Base-by-base conservation (phyloP, 1,140 invertebrate genomes). In the Yoshiicerus persimilis region DNA sequence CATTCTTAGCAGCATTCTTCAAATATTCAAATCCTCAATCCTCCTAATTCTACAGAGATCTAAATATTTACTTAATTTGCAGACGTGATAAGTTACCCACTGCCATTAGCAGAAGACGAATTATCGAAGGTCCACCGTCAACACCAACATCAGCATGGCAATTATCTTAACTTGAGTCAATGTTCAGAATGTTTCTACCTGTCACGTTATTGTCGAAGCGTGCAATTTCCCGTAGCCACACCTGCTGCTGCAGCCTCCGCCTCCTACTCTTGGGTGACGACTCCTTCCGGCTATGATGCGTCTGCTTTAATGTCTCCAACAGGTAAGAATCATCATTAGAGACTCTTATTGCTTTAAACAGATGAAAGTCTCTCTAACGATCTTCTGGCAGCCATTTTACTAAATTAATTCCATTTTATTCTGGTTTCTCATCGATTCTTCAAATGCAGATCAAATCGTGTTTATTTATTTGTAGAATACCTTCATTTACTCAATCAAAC, bases 101-200 rank as follows among this genome's bases (percentile, higher is more conserved):
- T 80, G 75, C 32, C 84, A 64, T 23, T 23, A 86, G 16, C 84
- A 32, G 84, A 86, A 66, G 84, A 86, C 13, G 47, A 86, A 11
- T 27, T 32, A 8, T 32, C 84, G 34, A 86, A 30, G 38, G 70
- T 41, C 56, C 88, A 86, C 88, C 89, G 88, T 77, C 88, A 87
- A 56, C 64, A 84, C 13, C 38, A 66, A 38, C 90, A 89, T 38
- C 90, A 90, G 84, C 85, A 88, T 27, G 34, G 39, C 83, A 88
- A 88, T 66, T 86, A 90, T 86, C 89, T 87, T 8, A 47, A 77
- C 34, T 32, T 75, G 86, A 88, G 85, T 70, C 90, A 90, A 75
- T 90, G 90, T 83, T 83, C 90, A 30, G 90, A 90, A 86, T 90
- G 90, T 70, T 89, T 87, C 39, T 84, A 89, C 62, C 64, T 90